Base-by-base conservation (phyloP, 2,797 vertebrate species). In the Argyrosomus regius region DNA sequence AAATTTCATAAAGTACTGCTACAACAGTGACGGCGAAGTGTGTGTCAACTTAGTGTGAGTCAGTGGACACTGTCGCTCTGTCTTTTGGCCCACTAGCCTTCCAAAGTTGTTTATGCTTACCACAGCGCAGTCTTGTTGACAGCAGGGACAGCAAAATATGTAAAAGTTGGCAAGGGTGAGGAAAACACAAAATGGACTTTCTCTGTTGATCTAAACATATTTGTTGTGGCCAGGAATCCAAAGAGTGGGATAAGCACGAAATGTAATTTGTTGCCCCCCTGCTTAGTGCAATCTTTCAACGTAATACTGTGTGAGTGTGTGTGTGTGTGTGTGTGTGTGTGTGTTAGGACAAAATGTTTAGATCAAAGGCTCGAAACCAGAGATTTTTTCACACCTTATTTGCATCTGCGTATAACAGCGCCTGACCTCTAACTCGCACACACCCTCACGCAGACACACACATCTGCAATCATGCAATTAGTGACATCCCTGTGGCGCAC, bases 381-480 rank as follows among this genome's bases (percentile, higher is more conserved):
- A 18, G 43, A 68, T 13, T 43, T 60, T 67, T 73, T 58, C 14
- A 4, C 72, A 75, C 53, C 41, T 78, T 26, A 57, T 71, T 83
- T 58, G 52, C 26, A 71, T 72, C n/a, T 39, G 59, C 14, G 0
- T 46, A 48, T 73, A 57, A 52, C 49, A 43, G 11, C 28, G n/a
- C 20, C 72, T 67, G 72, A 79, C 80, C 83, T 84, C 67, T 52
- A 73, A 72, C 63, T 18, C 67, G 66, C 54, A 70, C 58, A 28
- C 60, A 28, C 53, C 45, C 43, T 13, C 45, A 43, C 24, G 35
- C 77, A 67, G 35, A 86, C 58, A 57, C 67, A 72, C 63, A 77
- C 63, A 81, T 65, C 62, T 62, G 28, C 66, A 82, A 79, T 82
- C 59, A 78, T 69, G 70, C 89, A 88, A 87, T 92, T 91, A 92